Conservation (phyloP, 2,797 vertebrate genomes). For the Salarias fasciatus region DNA sequence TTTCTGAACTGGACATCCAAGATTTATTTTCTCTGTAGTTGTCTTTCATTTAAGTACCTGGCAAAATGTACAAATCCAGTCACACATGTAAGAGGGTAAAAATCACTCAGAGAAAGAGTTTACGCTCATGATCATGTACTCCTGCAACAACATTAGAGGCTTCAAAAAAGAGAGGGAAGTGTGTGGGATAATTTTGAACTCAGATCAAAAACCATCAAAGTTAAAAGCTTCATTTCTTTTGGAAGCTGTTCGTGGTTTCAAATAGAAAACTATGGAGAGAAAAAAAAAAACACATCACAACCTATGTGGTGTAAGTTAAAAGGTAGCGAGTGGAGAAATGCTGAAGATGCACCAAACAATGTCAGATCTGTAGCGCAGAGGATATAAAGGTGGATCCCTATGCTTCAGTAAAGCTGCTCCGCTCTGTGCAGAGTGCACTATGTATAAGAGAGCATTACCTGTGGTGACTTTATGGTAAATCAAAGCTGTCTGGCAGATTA, state of each 20-base stretch:
- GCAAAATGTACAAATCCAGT: background rate
- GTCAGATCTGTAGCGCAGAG: too few species aligned
- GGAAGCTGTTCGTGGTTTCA: slow-evolving; percentile 18
- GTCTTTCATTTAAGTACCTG: too few species aligned
- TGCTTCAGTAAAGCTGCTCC: slow-evolving; percentile 1
- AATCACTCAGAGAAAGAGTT: slow-evolving; percentile 13
- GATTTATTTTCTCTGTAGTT: too few species aligned
- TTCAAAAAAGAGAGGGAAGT: slow-evolving; percentile 24
- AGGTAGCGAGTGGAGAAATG: too few species aligned
- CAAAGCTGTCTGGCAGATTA: slow-evolving; percentile 3
- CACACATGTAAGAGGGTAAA: background rate
- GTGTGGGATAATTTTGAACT: slow-evolving; percentile 36
- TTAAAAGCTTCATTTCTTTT: slow-evolving; percentile 25
- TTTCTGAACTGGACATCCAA: background rate
- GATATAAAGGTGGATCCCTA: background rate
- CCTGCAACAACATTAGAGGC: slow-evolving; percentile 21
- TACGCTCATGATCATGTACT: slow-evolving; percentile 19
- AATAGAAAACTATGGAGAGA: background rate
- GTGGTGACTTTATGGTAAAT: slow-evolving; percentile 15
- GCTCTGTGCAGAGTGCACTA: background rate
- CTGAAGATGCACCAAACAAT: background rate
- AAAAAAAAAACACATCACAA: background rate
- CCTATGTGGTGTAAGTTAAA: too few species aligned
- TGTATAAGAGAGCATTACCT: slow-evolving; percentile 3
- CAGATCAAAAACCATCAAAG: slow-evolving; percentile 31